A percentile compares a stretch with the other conserved stretches of the same genome.
Evolutionary conservation across 1,140 invertebrate species (phyloP).

Genomic region (Caenorhabditis briggsae): DNA sequence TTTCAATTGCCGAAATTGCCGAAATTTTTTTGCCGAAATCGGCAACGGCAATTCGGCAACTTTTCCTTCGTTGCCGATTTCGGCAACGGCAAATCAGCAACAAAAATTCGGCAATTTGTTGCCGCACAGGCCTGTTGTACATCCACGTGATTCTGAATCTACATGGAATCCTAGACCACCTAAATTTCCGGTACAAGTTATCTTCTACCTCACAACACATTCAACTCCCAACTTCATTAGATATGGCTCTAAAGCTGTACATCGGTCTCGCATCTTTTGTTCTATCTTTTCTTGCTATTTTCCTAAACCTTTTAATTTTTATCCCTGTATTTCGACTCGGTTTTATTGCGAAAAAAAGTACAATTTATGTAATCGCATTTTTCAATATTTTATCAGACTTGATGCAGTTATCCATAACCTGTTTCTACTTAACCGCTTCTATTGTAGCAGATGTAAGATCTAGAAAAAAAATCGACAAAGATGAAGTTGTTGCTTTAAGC

Average conservation of each 20-base stretch:
- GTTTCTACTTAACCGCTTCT: not conserved
- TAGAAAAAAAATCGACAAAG: no score
- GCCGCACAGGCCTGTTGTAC: no score
- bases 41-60: no score
- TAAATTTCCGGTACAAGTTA: no score
- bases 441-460: not conserved
- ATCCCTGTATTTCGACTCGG: not conserved
- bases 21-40: no score
- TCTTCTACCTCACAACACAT: not conserved
- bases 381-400: conserved; percentile 24
- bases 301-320: not conserved
- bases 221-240: no score
- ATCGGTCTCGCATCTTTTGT: not conserved
- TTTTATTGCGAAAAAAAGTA: not conserved
- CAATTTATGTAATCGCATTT: conserved; percentile 8
- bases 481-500: not conserved
- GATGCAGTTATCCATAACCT: not conserved
- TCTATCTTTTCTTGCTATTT: not conserved
- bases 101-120: no score
- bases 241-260: not conserved
- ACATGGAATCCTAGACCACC: no score
- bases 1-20: no score
- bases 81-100: no score
- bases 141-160: no score
- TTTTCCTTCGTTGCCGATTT: no score